Conservation (phyloP, 2,113 vertebrate species). For the Salvelinus sp. region DNA sequence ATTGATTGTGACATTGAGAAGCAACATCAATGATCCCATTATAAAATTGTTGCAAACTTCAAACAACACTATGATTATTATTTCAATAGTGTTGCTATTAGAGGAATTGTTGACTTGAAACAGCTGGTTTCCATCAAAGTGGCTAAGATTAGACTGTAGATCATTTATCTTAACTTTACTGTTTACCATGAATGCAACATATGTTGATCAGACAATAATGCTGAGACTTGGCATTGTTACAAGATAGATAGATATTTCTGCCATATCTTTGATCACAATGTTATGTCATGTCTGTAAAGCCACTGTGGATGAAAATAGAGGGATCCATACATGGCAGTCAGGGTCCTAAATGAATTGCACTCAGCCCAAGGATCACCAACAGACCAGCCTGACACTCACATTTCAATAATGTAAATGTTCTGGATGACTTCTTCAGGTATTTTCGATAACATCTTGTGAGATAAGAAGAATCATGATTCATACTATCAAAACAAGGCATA, state of each 20-base stretch:
- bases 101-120: background rate
- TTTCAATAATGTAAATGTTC: conserved; percentile 14
- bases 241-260: background rate
- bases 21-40: background rate
- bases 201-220: conserved; percentile 1
- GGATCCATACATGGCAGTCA: background rate
- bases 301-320: background rate
- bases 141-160: background rate
- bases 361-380: conserved; percentile 32
- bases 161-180: background rate
- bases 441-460: conserved; percentile 48
- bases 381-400: conserved; percentile 20
- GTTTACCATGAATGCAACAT: conserved; percentile 7
- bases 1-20: conserved; percentile 28
- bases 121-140: background rate
- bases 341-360: background rate
- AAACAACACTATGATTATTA: conserved; percentile 17
- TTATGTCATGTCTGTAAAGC: conserved; percentile 29
- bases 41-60: conserved; percentile 56
- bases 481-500: conserved; percentile 69
- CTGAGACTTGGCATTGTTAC: background rate
- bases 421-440: conserved; percentile 38
- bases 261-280: conserved; percentile 17
- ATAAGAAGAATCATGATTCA: conserved; percentile 38
- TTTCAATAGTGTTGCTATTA: background rate